Evolutionary conservation across 2,888 invertebrate species (phyloP), one percentile per base, ranked within the genome.

Genomic region (Aphrophora alni): DNA sequence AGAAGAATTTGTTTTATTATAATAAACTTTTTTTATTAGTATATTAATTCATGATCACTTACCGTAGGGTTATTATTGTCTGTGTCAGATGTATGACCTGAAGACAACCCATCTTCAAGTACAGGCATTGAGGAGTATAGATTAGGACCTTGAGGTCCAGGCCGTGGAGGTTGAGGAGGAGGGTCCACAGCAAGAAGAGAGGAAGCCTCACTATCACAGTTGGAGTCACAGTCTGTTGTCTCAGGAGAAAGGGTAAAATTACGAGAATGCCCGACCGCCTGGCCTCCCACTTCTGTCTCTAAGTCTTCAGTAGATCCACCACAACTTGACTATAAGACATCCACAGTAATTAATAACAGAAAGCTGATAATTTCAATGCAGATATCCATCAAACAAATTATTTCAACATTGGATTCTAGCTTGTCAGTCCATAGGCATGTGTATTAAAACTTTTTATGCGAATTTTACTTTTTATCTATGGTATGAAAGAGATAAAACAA

Each of bases 171-270:
- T 24, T 69, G 21, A 51, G 78, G 38, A 51, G 84, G 82, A 26
- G 83, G 83, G 28, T 84, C 82, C 24, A 82, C 82, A 26, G 84
- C 82, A 87, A 93, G 90, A 89, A 93, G 92, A 84, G 95, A 91
- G 73, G 95, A 95, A 84, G 95, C 93, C 88, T 96, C 94, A 88
- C 95, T 97, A 88, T 96, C 95, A 87, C 93, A 93, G 88, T 95
- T 95, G 83, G 95, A 96, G 89, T 96, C 97, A 87, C 95, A 96
- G 89, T 97, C 97, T 81, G 97, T 97, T 82, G 96, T 95, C 89
- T 97, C 97, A 7, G 97, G 96, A 68, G 97, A 97, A 82, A 97
- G 92, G 27, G 96, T 95, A 89, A 97, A 97, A 88, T 96, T 96
- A 73, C 95, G 92, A 85, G 94, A 94, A 87, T 93, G 93, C 71